Conservation (phyloP, 2,888 invertebrate genomes). For the Oxycera nigricornis region DNA sequence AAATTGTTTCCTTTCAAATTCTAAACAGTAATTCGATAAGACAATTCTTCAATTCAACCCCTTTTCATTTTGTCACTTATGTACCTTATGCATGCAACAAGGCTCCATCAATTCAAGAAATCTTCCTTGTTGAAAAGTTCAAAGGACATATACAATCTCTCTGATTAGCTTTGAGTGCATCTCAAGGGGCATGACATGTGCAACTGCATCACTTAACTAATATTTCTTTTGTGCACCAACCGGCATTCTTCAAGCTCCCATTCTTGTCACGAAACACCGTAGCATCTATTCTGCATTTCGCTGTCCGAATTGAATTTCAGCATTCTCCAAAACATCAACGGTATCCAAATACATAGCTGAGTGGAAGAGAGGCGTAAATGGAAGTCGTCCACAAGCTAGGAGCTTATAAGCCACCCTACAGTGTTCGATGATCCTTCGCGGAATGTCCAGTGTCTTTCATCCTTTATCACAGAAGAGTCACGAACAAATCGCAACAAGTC, state of each 20-base stretch:
- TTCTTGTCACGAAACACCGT: neutral
- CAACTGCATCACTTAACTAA: conserved; percentile 28
- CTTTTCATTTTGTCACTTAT: neutral
- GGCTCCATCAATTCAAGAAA: conserved; percentile 14
- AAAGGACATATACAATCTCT: conserved; percentile 3
- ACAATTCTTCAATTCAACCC: neutral
- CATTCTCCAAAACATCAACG: neutral
- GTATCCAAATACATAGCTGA: neutral
- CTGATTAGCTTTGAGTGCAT: conserved; percentile 33
- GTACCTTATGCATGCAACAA: conserved; percentile 16
- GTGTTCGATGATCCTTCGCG: neutral
- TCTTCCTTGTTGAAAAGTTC: conserved; percentile 30
- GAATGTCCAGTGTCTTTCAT: conserved; percentile 13
- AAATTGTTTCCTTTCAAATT: too few species aligned
- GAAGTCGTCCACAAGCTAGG: neutral
- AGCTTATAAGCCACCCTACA: neutral
- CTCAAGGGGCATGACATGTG: conserved; percentile 34
- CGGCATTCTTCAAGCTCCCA: conserved; percentile 23
- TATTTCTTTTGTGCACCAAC: conserved; percentile 31
- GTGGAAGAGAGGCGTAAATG: neutral
- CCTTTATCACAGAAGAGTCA: neutral
- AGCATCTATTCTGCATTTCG: conserved; percentile 1
- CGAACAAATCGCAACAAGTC: conserved; percentile 23
- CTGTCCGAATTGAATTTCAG: neutral
- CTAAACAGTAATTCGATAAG: too few species aligned